Evolutionary conservation across 2,797 vertebrate genomes (phyloP).

Genomic region (Sciaenops ocellatus): DNA sequence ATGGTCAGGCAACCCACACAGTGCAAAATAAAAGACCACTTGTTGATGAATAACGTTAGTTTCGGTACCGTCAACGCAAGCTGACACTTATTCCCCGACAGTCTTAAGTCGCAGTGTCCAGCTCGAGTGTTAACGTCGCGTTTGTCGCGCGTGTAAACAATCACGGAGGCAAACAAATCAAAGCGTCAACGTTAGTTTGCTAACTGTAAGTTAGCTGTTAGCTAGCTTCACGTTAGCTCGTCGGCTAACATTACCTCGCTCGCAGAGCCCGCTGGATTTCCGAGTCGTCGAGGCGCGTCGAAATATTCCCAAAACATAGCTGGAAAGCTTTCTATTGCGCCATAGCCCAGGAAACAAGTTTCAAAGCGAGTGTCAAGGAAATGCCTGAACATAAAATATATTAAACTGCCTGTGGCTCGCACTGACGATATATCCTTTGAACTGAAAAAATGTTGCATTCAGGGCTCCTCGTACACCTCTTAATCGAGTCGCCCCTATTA

Average conservation of each 20-base stretch:
- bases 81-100: no score
- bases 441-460: slow-evolving; percentile 75
- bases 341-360: slow-evolving; percentile 38
- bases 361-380: slow-evolving; percentile 2
- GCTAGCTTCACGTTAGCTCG: slow-evolving; percentile 68
- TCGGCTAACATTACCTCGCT: slow-evolving; percentile 77
- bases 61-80: neutral
- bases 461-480: slow-evolving; percentile 17
- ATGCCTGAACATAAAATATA: slow-evolving; percentile 53
- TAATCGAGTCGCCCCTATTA: accelerated
- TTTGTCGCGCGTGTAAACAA: neutral
- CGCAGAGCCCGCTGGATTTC: slow-evolving; percentile 64
- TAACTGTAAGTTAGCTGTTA: slow-evolving; percentile 49
- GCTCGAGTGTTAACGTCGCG: neutral
- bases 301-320: slow-evolving; percentile 70
- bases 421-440: slow-evolving; percentile 57
- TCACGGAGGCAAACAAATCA: slow-evolving; percentile 1
- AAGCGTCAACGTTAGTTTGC: slow-evolving; percentile 27
- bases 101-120: neutral
- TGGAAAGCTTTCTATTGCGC: slow-evolving; percentile 23
- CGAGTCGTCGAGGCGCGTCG: slow-evolving; percentile 62
- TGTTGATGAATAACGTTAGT: slow-evolving; percentile 67
- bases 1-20: slow-evolving; percentile 32
- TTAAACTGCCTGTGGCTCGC: slow-evolving; percentile 57
- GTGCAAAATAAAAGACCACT: slow-evolving; percentile 67